Percentiles rank a stretch among this genome's conserved stretches.
These are phyloP conservation scores for Gymnoscelis rufifasciata DNA, from an alignment of 2,888 invertebrate genomes.

Conservation along the genomic window DNA sequence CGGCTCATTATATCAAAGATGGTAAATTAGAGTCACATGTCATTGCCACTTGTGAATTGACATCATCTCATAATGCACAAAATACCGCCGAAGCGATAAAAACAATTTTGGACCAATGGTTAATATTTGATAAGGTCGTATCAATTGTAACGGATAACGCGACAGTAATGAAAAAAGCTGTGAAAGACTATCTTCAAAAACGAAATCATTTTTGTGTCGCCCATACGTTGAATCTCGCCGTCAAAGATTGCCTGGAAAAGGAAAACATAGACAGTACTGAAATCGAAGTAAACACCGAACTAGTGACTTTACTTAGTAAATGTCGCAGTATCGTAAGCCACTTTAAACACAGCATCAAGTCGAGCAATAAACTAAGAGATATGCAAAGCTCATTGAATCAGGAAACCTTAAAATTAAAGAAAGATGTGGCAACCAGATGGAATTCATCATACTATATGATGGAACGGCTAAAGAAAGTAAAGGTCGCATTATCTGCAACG, in stretches of 20 bases:
- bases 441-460: constrained; percentile 29
- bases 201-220: constrained; percentile 28
- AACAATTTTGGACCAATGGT: background rate
- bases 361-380: constrained; percentile 8
- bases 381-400: constrained; percentile 24
- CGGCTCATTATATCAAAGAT: constrained; percentile 12
- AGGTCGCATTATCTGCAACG: constrained; percentile 26
- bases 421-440: constrained; percentile 34
- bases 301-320: background rate
- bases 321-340: constrained; percentile 27
- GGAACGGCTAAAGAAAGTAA: constrained; percentile 20
- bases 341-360: constrained; percentile 22
- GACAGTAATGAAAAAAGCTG: constrained; percentile 14
- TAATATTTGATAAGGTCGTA: constrained; percentile 7
- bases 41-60: background rate
- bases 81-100: background rate
- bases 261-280: background rate
- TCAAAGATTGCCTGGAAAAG: constrained; percentile 22
- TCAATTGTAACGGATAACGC: constrained; percentile 3
- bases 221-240: constrained; percentile 25
- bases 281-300: background rate
- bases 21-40: constrained; percentile 6
- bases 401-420: constrained; percentile 28
- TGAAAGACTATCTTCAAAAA: constrained; percentile 19
- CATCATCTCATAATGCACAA: background rate